Evolutionary conservation across 2,888 invertebrate species (phyloP), one percentile per base, ranked within the genome.

Genomic region (Hanleya hanleyi): DNA sequence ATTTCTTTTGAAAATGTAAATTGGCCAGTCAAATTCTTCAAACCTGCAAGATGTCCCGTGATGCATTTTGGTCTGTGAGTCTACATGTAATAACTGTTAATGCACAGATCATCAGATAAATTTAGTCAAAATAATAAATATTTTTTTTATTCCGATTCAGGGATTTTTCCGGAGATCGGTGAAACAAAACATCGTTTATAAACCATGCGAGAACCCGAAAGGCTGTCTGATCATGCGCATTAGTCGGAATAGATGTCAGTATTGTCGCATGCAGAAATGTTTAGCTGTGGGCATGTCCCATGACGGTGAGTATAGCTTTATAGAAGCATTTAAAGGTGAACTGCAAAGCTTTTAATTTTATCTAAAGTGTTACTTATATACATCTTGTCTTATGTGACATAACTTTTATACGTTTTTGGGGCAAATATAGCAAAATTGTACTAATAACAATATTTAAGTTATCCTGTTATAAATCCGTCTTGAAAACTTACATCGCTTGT

Each of bases 91-190:
- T n/a, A n/a, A n/a, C n/a, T n/a, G n/a, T 41, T 41, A 12, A 41
- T 41, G 41, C 41, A 41, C 9, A 41, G 18, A 41, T 12, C 9
- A 41, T n/a, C 18, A 41, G 9, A 41, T 41, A 41, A 12, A 41
- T 41, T 41, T 41, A 9, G 41, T 41, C 41, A 18, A 41, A 12
- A 41, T 41, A n/a, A 65, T 22, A 22, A 65, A 6, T 47, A 26
- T n/a, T n/a, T 18, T 65, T 15, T 36, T 49, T 36, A 12, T 18
- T 41, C 18, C 35, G 50, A 74, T 79, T 41, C 78, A 88, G 87
- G 87, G 87, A 0, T 88, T 88, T 73, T 88, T 88, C 74, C 77
- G 87, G 26, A 81, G 87, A 26, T 86, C 87, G 6, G 85, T 87
- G 33, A 80, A 87, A 47, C 85, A 86, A 71, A 86, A 86, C 51